Conservation (phyloP, 2,797 vertebrate genomes). For the Hyperoplus immaculatus region DNA sequence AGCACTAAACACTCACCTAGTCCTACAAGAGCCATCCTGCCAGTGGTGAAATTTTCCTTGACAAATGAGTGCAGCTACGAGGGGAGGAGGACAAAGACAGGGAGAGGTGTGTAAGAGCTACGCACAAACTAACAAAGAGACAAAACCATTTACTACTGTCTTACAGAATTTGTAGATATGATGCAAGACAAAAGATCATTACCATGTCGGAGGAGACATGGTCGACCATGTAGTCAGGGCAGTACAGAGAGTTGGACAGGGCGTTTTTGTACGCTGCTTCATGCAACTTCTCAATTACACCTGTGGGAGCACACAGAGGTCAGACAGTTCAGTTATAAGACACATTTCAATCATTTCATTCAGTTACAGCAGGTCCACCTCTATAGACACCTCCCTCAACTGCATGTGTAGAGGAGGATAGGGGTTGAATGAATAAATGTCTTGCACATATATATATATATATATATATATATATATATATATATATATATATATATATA, state of each 20-base stretch:
- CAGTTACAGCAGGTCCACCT: neutral
- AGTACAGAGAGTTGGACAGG: constrained; percentile 93
- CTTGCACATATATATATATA: too few species aligned
- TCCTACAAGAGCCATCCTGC: constrained; percentile 94
- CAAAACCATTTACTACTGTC: neutral
- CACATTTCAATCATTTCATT: too few species aligned
- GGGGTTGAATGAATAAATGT: neutral
- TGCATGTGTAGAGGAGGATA: neutral
- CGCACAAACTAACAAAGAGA: constrained; percentile 11
- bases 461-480: too few species aligned
- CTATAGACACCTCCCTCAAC: neutral
- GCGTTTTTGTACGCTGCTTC: constrained; percentile 91
- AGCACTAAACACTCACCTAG: constrained; percentile 84
- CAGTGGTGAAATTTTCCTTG: constrained; percentile 91
- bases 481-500: too few species aligned
- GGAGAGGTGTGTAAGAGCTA: constrained; percentile 31
- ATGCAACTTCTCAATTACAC: constrained; percentile 93
- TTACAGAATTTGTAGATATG: neutral
- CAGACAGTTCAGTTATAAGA: neutral
- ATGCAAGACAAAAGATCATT: constrained; percentile 18
- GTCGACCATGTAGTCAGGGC: constrained; percentile 90
- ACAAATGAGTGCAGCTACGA: constrained; percentile 91
- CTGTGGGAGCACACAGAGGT: constrained; percentile 69
- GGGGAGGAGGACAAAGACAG: constrained; percentile 22
- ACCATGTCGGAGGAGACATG: constrained; percentile 89